Evolutionary conservation across 37 sponge, comb jelly and placozoan species (phyloP).

Genomic region (Beroe forskalii): DNA sequence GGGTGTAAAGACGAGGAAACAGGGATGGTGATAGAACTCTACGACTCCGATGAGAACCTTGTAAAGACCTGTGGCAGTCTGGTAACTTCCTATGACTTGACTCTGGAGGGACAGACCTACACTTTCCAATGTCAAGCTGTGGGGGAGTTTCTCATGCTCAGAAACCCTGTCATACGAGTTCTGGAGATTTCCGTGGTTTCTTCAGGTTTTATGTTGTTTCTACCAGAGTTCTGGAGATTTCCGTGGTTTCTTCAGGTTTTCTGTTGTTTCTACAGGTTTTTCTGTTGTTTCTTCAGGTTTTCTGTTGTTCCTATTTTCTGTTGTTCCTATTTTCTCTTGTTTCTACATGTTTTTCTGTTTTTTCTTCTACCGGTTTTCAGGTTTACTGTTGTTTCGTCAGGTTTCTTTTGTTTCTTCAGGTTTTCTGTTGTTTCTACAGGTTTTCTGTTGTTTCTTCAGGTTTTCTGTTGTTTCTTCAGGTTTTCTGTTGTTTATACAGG

Average conservation of each 20-base stretch:
- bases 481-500: background rate
- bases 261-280: too few relatives aligned
- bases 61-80: background rate
- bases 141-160: background rate
- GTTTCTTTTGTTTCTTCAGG: too few relatives aligned
- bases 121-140: background rate
- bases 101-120: background rate
- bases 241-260: background rate
- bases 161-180: background rate
- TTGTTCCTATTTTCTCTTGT: too few relatives aligned
- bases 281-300: background rate
- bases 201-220: background rate
- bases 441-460: too few relatives aligned
- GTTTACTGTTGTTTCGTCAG: too few relatives aligned
- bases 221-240: background rate
- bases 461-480: too few relatives aligned
- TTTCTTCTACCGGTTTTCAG: background rate
- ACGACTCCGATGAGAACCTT: background rate
- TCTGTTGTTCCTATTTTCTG: background rate
- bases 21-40: background rate
- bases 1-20: background rate
- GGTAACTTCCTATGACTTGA: background rate
- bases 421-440: too few relatives aligned
- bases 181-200: background rate
- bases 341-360: background rate